These are phyloP conservation scores for Ophion obscuratus DNA, from an alignment of 2,888 invertebrate species.

Conservation along the genomic window DNA sequence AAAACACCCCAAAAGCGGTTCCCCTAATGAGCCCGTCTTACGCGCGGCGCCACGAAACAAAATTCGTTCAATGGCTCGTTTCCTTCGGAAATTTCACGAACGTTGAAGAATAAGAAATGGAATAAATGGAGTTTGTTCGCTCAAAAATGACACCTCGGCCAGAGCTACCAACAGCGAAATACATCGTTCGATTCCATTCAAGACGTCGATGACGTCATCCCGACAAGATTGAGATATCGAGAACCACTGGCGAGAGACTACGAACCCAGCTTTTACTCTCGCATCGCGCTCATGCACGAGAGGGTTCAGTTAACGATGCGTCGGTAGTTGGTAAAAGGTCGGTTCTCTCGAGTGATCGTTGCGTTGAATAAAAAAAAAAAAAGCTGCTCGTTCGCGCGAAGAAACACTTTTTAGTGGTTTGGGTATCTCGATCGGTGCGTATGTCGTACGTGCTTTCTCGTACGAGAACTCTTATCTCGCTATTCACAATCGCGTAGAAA, in stretches of 20 bases:
- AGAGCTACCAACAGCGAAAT: background rate
- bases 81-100: too few species aligned
- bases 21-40: too few species aligned
- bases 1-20: too few species aligned
- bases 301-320: constrained; percentile 52
- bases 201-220: background rate
- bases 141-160: too few species aligned
- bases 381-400: constrained; percentile 21
- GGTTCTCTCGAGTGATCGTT: constrained; percentile 23
- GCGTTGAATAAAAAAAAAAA: constrained; percentile 37
- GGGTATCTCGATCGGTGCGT: background rate
- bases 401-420: background rate
- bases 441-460: constrained; percentile 14
- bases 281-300: constrained; percentile 10
- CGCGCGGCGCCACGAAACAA: too few species aligned
- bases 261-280: constrained; percentile 1
- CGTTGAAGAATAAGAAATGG: too few species aligned
- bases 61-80: too few species aligned
- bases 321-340: constrained; percentile 47
- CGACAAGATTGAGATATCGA: background rate
- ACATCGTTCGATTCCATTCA: background rate
- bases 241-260: constrained; percentile 1
- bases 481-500: background rate
- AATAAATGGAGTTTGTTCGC: too few species aligned
- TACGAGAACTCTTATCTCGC: constrained; percentile 6